Conservation (phyloP, 2,113 vertebrate genomes). For the Aepyceros melampus region DNA sequence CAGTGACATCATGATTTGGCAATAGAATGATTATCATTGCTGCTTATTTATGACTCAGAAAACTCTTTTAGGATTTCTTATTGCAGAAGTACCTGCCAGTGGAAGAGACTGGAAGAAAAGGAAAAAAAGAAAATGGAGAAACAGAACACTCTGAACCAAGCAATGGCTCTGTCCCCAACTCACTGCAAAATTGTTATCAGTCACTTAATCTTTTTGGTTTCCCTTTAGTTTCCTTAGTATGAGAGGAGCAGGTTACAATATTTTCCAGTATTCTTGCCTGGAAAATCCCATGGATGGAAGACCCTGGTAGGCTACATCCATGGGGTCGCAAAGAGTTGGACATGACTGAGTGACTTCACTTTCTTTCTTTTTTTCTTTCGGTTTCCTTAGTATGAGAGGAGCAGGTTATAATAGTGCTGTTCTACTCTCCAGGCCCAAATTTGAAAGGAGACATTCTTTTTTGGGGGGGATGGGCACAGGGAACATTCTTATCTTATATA, state of each 20-base stretch:
- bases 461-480: accelerated
- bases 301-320: background rate
- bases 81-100: background rate
- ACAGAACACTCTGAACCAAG: background rate
- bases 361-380: background rate
- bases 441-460: background rate
- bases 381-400: background rate
- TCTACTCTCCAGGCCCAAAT: background rate
- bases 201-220: background rate
- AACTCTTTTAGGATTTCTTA: background rate
- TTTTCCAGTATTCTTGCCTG: background rate
- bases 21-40: background rate
- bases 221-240: background rate
- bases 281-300: background rate
- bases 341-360: background rate
- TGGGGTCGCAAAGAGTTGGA: background rate
- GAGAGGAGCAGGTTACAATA: background rate
- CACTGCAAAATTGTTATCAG: background rate
- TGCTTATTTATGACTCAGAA: background rate
- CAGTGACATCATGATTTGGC: background rate
- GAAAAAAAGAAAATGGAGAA: background rate
- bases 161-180: background rate
- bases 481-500: background rate
- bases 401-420: background rate
- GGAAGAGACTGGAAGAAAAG: background rate